A percentile compares a stretch with the other conserved stretches of the same genome.
Evolutionary conservation across 2,797 vertebrate genomes (phyloP).

Genomic region (Cynopterus sphinx): DNA sequence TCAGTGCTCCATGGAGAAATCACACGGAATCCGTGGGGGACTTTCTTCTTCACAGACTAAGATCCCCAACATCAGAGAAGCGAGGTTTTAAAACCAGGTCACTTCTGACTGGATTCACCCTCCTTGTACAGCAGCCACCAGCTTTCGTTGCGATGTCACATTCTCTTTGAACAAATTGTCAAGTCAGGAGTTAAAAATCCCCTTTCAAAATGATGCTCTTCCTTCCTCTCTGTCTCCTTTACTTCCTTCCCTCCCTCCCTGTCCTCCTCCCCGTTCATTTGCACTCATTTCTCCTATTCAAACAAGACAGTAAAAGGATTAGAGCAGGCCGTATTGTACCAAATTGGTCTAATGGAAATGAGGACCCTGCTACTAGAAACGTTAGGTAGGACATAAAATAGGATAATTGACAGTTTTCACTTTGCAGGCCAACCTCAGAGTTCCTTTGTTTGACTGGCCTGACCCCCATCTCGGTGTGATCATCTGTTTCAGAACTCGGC

Average conservation of each 20-base stretch:
- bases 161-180: neutral
- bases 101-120: neutral
- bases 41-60: neutral
- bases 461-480: constrained; percentile 38
- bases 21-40: neutral
- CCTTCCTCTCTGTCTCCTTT: neutral
- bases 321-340: constrained; percentile 21
- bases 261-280: neutral
- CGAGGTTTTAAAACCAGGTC: constrained; percentile 37
- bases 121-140: neutral
- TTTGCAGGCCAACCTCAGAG: constrained; percentile 49
- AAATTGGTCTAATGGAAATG: constrained; percentile 66
- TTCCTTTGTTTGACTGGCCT: constrained; percentile 56
- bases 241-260: neutral
- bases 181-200: constrained; percentile 38
- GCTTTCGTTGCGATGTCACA: neutral
- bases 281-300: constrained; percentile 57
- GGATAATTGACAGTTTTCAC: constrained; percentile 65
- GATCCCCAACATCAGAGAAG: neutral
- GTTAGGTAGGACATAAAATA: constrained; percentile 27
- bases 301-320: constrained; percentile 60
- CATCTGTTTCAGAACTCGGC: constrained; percentile 16
- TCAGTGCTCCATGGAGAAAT: neutral
- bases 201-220: neutral
- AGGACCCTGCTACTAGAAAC: constrained; percentile 24